phyloP scores from a whole-genome alignment of 1,140 invertebrate genomes.

The Drosophila aff. region DNA sequence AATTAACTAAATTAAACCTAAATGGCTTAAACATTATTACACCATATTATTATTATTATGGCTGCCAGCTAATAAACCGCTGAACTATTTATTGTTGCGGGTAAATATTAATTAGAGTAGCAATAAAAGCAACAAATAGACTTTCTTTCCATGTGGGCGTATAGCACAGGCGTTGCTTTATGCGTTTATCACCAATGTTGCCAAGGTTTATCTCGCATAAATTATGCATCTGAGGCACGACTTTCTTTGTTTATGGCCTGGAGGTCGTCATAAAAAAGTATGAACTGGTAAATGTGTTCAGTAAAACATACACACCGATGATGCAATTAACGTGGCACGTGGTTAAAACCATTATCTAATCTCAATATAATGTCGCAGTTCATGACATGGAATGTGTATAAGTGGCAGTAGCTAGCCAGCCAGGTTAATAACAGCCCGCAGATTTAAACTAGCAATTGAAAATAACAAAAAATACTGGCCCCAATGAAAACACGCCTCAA shows the following conservation, averaged over 20 bases:
- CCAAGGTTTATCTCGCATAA: constrained; percentile 11
- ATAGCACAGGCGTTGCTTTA: constrained; percentile 18
- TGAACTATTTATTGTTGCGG: constrained; percentile 24
- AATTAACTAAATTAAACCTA: constrained; percentile 33
- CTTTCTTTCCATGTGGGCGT: constrained; percentile 38
- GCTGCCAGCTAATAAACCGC: constrained; percentile 8
- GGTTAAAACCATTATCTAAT: constrained; percentile 66
- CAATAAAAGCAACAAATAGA: constrained; percentile 11
- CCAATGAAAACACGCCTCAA: constrained; percentile 61
- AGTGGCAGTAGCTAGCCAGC: constrained; percentile 12
- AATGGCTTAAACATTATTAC: constrained; percentile 31
- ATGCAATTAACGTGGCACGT: constrained; percentile 56
- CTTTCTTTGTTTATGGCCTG: constrained; percentile 32
- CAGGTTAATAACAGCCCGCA: constrained; percentile 53
- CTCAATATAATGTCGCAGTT: constrained; percentile 68
- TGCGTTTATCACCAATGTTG: constrained; percentile 23
- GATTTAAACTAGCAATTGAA: constrained; percentile 45
- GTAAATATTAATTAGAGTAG: constrained; percentile 32
- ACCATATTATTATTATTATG: constrained; percentile 8
- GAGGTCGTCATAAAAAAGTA: constrained; percentile 37
- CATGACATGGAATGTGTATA: constrained; percentile 51
- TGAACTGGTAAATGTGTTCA: constrained; percentile 22
- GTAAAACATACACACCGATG: constrained; percentile 11
- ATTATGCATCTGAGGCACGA: constrained; percentile 42
- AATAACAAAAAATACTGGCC: constrained; percentile 16